phyloP scores from a whole-genome alignment of 2,888 invertebrate genomes.

The Ophonus ardosiacus region DNA sequence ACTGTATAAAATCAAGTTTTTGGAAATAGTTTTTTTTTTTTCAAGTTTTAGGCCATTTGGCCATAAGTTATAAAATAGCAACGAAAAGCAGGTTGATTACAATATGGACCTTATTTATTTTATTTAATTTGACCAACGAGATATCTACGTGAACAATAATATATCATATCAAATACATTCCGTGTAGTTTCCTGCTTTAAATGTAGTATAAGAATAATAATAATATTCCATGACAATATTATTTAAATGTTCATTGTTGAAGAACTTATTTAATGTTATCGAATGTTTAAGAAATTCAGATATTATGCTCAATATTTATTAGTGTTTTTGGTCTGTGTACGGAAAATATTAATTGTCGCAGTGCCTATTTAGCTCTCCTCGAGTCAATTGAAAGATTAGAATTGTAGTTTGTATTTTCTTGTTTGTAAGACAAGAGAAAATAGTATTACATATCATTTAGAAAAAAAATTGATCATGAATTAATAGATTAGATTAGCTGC shows the following conservation, averaged over 20 bases:
- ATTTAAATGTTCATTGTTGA: conserved; percentile 22
- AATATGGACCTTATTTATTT: background rate
- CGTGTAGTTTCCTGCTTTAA: conserved; percentile 31
- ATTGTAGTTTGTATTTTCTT: conserved; percentile 13
- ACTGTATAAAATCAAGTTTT: no score
- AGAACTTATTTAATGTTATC: conserved; percentile 12
- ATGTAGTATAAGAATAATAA: conserved; percentile 19
- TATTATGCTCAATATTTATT: conserved; percentile 40
- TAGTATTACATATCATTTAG: conserved; percentile 3
- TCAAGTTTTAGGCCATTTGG: background rate
- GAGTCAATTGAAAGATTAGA: conserved; percentile 44
- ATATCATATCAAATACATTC: conserved; percentile 22
- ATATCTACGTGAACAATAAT: conserved; percentile 40
- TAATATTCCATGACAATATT: conserved; percentile 40
- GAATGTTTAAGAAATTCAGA: conserved; percentile 17
- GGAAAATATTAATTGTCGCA: conserved; percentile 25
- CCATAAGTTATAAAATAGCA: background rate
- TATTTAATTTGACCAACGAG: background rate
- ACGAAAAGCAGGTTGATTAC: background rate
- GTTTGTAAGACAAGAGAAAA: background rate
- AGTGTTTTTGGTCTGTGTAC: conserved; percentile 19
- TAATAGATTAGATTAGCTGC: conserved; percentile 5
- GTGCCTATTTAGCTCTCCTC: conserved; percentile 40
- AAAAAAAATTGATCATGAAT: background rate
- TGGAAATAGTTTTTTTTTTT: no score